Evolutionary conservation across 2,888 invertebrate species (phyloP).

Genomic region (Drosophila algonquin): DNA sequence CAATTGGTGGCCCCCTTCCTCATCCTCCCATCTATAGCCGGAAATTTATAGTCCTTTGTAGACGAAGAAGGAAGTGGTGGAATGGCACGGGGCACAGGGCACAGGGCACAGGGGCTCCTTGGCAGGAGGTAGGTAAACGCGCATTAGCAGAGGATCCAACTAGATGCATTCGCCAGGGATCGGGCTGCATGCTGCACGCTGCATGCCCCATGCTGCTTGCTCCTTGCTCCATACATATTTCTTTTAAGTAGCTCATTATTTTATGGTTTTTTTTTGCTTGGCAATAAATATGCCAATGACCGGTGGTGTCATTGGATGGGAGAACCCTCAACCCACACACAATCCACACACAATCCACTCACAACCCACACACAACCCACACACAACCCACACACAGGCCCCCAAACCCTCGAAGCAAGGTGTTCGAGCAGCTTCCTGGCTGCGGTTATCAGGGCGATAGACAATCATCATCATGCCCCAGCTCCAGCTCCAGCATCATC

Average conservation of each 20-base stretch:
- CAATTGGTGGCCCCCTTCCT: constrained; percentile 4
- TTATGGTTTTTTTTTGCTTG: constrained; percentile 23
- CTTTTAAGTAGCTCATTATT: constrained; percentile 70
- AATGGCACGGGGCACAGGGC: too few relatives aligned
- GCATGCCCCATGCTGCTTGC: not conserved
- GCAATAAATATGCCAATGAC: constrained; percentile 42
- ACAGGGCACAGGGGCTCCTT: not conserved
- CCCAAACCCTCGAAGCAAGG: too few relatives aligned
- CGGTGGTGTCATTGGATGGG: not conserved
- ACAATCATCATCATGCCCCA: constrained; percentile 3
- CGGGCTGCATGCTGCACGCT: not conserved
- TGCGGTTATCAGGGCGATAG: constrained; percentile 1
- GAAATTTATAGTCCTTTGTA: constrained; percentile 67
- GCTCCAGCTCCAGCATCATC: not conserved
- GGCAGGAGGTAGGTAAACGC: constrained; percentile 57
- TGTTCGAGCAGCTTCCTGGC: not conserved
- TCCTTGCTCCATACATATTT: constrained; percentile 45
- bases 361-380: too few relatives aligned
- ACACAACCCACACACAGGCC: too few relatives aligned
- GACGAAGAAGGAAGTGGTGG: constrained; percentile 24
- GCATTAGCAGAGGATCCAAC: constrained; percentile 56
- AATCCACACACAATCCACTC: too few relatives aligned
- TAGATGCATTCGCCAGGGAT: constrained; percentile 28
- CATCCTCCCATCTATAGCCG: constrained; percentile 37
- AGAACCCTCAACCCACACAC: too few relatives aligned